Conservation (phyloP, 2,888 invertebrate species). For the Dryococelus australis region DNA sequence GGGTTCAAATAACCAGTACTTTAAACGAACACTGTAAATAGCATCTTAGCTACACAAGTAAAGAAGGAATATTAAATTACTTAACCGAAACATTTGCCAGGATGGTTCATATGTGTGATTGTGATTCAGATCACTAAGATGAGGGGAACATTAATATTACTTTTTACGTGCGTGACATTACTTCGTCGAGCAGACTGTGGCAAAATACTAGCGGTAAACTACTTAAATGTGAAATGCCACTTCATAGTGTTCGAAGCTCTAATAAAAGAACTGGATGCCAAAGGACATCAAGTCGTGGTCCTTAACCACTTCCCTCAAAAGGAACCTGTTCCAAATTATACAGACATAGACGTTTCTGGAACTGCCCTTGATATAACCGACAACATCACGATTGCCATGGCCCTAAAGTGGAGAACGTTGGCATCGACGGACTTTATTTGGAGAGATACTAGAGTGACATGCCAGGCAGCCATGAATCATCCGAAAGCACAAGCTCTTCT, state of each 20-base stretch:
- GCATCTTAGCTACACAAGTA: too few relatives aligned
- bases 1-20: too few relatives aligned
- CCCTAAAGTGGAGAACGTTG: neutral
- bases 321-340: constrained; percentile 57
- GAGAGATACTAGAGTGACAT: constrained; percentile 21
- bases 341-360: constrained; percentile 39
- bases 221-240: constrained; percentile 63
- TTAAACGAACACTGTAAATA: too few relatives aligned
- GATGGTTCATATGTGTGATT: too few relatives aligned
- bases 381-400: constrained; percentile 34
- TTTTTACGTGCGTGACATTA: neutral
- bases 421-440: constrained; percentile 26
- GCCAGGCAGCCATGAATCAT: constrained; percentile 32
- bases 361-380: constrained; percentile 27
- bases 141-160: too few relatives aligned
- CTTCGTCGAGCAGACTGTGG: neutral
- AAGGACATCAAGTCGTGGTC: constrained; percentile 64
- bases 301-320: constrained; percentile 58
- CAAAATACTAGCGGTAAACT: constrained; percentile 61
- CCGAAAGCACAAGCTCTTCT: constrained; percentile 32
- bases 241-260: constrained; percentile 60
- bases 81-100: too few relatives aligned
- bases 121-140: too few relatives aligned
- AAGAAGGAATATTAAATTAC: too few relatives aligned
- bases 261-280: constrained; percentile 61